Percentiles rank a stretch among this genome's conserved stretches.
These are phyloP conservation scores for Eurois occulta DNA, from an alignment of 2,888 invertebrate genomes.

Conservation along the genomic window DNA sequence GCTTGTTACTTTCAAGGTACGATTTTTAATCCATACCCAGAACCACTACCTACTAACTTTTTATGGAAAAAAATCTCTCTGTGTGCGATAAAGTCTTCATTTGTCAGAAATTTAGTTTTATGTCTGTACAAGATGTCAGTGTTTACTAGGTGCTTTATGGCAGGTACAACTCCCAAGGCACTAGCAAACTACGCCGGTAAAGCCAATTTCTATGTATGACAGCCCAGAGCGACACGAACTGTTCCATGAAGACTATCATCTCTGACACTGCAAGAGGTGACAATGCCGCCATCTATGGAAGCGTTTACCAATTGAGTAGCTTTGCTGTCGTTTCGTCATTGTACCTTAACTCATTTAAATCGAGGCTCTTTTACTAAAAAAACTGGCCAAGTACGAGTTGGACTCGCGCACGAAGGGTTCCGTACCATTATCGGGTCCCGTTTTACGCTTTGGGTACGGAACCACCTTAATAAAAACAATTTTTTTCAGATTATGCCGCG, in stretches of 20 bases:
- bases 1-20: constrained; percentile 92
- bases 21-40: not conserved
- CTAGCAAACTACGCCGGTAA: not conserved
- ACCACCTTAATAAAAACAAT: too few relatives aligned
- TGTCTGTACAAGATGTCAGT: not conserved
- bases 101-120: not conserved
- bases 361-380: not conserved
- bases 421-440: too few relatives aligned
- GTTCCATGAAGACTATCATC: not conserved
- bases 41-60: not conserved
- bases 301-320: not conserved
- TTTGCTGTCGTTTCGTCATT: not conserved
- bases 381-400: too few relatives aligned
- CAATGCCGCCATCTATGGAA: not conserved
- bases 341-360: not conserved
- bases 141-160: not conserved
- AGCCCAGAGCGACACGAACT: not conserved
- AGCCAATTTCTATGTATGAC: not conserved
- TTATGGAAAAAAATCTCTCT: not conserved
- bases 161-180: not conserved
- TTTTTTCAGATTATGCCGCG: constrained; percentile 92
- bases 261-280: not conserved
- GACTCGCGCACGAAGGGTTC: too few relatives aligned
- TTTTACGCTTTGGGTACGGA: too few relatives aligned
- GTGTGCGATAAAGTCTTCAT: not conserved